phyloP scores from a whole-genome alignment of 37 sponge, comb jelly and placozoan genomes.

The Mnemiopsis leidyi region DNA sequence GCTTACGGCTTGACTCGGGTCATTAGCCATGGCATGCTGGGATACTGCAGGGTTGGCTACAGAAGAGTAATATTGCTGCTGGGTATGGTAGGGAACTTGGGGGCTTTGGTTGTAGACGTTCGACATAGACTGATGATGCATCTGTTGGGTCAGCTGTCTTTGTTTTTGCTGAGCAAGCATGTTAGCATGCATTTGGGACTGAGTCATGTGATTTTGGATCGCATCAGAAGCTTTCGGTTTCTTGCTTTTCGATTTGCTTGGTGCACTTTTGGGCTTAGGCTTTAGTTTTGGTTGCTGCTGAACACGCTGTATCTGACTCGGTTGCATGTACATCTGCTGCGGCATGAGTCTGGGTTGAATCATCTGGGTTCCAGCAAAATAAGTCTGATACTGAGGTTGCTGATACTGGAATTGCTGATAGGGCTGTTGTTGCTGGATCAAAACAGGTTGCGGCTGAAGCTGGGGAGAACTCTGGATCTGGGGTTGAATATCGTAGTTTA shows the following conservation, averaged over 20 bases:
- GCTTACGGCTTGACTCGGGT: neutral
- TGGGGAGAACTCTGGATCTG: neutral
- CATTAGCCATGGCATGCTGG: neutral
- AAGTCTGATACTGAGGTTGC: constrained; percentile 25
- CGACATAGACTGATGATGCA: neutral
- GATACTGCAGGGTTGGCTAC: neutral
- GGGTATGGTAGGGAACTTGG: neutral
- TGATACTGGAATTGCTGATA: constrained; percentile 4
- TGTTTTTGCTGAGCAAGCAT: constrained; percentile 4
- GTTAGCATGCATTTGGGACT: constrained; percentile 9
- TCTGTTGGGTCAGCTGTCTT: neutral
- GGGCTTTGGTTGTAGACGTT: neutral
- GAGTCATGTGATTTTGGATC: neutral
- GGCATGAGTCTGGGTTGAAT: neutral
- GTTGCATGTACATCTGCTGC: constrained; percentile 30
- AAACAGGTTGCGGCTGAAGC: neutral
- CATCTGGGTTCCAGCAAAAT: constrained; percentile 22
- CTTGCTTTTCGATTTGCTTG: neutral
- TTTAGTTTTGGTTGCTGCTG: constrained; percentile 20
- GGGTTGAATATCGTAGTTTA: neutral
- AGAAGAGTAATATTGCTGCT: neutral
- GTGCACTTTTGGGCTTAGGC: neutral
- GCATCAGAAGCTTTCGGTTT: neutral
- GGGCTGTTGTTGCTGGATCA: neutral
- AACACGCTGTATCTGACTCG: neutral